Evolutionary conservation across 1,140 invertebrate species (phyloP).

Genomic region (Sycobia sp.): DNA sequence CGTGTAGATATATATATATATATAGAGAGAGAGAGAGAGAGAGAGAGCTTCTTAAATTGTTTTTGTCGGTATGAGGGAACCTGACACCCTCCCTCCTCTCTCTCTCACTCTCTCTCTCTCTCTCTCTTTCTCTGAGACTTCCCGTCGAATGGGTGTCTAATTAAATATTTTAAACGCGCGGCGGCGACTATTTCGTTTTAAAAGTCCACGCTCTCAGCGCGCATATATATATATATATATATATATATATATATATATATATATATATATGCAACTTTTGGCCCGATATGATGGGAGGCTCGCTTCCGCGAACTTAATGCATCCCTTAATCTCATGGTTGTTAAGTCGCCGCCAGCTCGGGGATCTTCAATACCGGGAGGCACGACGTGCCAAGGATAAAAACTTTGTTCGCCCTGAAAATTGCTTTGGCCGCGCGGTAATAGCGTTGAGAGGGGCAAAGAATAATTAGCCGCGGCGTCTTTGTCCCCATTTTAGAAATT

Average conservation of each 20-base stretch:
- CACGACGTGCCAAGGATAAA: background rate
- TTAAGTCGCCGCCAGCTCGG: conserved; percentile 8
- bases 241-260: no score
- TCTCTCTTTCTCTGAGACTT: background rate
- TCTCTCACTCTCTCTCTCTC: no score
- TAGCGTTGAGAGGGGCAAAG: background rate
- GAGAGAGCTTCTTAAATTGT: background rate
- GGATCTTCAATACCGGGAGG: conserved; percentile 1
- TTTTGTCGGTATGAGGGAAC: background rate
- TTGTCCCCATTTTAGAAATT: background rate
- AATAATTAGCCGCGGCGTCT: conserved; percentile 5
- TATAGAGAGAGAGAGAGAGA: background rate
- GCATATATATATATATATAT: no score
- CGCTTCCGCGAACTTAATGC: conserved; percentile 31
- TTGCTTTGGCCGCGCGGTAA: conserved; percentile 19
- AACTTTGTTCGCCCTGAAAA: conserved; percentile 30
- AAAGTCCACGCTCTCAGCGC: conserved; percentile 29
- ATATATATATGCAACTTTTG: no score
- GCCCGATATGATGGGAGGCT: conserved; percentile 14
- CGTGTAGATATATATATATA: no score
- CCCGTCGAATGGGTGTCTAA: conserved; percentile 24
- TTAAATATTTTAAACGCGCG: conserved; percentile 38
- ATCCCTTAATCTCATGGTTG: conserved; percentile 28
- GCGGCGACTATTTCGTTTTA: conserved; percentile 29
- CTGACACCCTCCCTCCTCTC: conserved; percentile 14